Evolutionary conservation across 2,113 vertebrate genomes (phyloP).

Genomic region (Mormyrus lacerda): DNA sequence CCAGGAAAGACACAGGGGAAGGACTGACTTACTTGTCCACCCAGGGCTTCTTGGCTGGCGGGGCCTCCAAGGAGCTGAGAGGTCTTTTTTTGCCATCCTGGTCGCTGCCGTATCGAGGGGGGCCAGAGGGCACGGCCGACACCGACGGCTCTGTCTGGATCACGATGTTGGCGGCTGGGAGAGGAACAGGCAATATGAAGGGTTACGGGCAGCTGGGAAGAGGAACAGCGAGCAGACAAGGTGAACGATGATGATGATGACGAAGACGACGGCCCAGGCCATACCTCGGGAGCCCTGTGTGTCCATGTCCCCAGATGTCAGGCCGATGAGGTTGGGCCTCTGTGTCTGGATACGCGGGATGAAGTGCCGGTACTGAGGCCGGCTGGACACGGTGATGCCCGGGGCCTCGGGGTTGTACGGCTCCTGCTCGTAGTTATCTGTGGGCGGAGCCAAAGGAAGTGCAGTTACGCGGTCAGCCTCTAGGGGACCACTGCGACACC

Average conservation of each 20-base stretch:
- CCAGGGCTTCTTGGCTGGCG: constrained; percentile 84
- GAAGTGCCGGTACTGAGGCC: constrained; percentile 87
- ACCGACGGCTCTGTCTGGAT: constrained; percentile 85
- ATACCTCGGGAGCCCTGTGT: constrained; percentile 83
- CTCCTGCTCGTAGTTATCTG: constrained; percentile 95
- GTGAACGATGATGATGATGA: neutral
- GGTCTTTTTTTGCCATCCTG: constrained; percentile 83
- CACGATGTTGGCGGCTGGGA: constrained; percentile 88
- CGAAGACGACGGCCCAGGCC: neutral
- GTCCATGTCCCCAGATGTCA: constrained; percentile 78
- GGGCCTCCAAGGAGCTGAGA: constrained; percentile 67
- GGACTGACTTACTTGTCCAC: constrained; percentile 79
- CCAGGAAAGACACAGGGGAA: neutral
- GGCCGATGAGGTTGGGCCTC: constrained; percentile 90
- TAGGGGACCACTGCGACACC: neutral
- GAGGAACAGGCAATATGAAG: constrained; percentile 3
- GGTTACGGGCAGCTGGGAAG: neutral
- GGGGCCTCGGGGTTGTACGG: constrained; percentile 98
- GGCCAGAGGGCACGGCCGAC: constrained; percentile 63
- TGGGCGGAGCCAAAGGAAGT: constrained; percentile 24
- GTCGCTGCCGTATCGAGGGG: constrained; percentile 75
- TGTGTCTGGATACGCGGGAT: constrained; percentile 90
- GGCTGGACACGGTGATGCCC: constrained; percentile 82
- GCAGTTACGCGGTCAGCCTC: neutral
- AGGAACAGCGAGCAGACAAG: neutral